Evolutionary conservation across 2,888 invertebrate species (phyloP).

Genomic region (Xestia rhomboidea): DNA sequence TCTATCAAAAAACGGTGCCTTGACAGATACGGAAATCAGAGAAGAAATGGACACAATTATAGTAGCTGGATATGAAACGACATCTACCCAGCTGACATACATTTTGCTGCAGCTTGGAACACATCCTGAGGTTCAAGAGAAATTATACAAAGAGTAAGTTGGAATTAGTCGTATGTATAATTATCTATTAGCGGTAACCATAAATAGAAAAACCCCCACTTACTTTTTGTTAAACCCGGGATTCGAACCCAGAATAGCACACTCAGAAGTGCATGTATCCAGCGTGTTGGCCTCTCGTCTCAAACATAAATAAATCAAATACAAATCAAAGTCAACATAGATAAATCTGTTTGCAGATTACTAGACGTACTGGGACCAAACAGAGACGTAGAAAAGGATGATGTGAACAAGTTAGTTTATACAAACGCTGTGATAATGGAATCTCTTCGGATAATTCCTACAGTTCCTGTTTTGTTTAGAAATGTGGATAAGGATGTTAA

Average conservation of each 20-base stretch:
- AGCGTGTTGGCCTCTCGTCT: neutral
- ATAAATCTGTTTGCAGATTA: conserved; percentile 12
- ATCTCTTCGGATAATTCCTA: conserved; percentile 15
- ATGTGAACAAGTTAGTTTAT: conserved; percentile 28
- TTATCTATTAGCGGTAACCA: neutral
- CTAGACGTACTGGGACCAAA: conserved; percentile 31
- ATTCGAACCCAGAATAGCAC: neutral
- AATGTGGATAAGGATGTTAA: conserved; percentile 7
- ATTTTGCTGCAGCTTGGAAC: conserved; percentile 21
- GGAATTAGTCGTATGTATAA: neutral
- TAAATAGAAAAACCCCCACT: neutral
- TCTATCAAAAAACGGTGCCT: conserved; percentile 13
- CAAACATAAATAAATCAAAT: no score
- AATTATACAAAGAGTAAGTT: conserved; percentile 25
- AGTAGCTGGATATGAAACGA: conserved; percentile 29
- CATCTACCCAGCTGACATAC: conserved; percentile 21
- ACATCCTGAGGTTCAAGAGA: conserved; percentile 30
- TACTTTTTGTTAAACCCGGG: neutral
- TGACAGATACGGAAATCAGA: conserved; percentile 24
- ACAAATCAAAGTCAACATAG: no score
- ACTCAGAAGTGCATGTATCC: neutral
- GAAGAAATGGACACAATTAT: conserved; percentile 25
- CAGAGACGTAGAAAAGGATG: conserved; percentile 39
- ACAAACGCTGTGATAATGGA: conserved; percentile 38
- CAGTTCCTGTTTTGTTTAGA: conserved; percentile 2